phyloP scores from a whole-genome alignment of 2,797 vertebrate genomes.

The Mionectes olivaceus region DNA sequence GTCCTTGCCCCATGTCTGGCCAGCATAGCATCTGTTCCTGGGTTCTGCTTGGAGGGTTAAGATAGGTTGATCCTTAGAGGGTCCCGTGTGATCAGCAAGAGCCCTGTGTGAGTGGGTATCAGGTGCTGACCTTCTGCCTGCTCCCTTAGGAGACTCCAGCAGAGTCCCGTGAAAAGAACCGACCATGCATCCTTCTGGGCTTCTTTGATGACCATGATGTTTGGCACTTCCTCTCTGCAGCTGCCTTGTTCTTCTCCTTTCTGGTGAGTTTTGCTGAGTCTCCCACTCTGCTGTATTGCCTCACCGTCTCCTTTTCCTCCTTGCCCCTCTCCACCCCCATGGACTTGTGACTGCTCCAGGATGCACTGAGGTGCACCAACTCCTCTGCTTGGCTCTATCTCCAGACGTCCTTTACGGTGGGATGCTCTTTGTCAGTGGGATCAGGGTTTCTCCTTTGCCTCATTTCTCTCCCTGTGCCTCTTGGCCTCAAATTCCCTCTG shows the following conservation, averaged over 20 bases:
- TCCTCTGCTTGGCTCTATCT: background rate
- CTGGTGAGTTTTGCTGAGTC: constrained; percentile 74
- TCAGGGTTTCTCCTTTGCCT: background rate
- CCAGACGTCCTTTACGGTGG: background rate
- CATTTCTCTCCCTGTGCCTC: background rate
- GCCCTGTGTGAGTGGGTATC: background rate
- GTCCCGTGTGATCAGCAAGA: background rate
- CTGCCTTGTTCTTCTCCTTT: constrained; percentile 85
- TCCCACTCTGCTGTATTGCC: background rate
- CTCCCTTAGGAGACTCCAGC: constrained; percentile 80
- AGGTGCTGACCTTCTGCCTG: background rate
- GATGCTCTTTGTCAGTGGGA: background rate
- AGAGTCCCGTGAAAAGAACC: constrained; percentile 82
- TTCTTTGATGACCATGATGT: constrained; percentile 85
- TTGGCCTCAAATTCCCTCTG: background rate
- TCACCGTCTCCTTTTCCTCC: background rate
- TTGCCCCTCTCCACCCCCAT: background rate
- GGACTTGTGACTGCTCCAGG: background rate
- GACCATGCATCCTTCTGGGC: constrained; percentile 75
- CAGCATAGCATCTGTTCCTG: background rate
- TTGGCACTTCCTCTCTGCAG: constrained; percentile 84
- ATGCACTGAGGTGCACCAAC: background rate
- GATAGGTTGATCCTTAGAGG: background rate
- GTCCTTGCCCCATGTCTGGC: background rate
- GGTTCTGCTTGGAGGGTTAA: background rate